Evolutionary conservation across 2,113 vertebrate species (phyloP), one percentile per base, ranked within the genome.

Genomic region (Pituophis catenifer): DNA sequence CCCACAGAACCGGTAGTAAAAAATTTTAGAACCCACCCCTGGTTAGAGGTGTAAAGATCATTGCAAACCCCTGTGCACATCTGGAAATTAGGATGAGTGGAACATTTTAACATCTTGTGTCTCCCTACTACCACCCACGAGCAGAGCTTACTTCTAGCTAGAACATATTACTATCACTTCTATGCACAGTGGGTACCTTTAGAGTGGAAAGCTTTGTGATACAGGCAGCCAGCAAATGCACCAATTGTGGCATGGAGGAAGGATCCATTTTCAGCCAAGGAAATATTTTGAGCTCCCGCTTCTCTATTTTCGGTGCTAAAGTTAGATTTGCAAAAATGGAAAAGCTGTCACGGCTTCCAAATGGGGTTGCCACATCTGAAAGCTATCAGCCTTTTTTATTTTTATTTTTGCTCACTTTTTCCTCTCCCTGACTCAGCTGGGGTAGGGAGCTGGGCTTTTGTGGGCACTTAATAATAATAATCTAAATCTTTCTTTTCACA

Each of bases 291-390:
- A 94, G 90, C 92, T 91, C 2, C 26, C 59, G 85, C 87, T 86
- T 89, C 91, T 94, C 50, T 75, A 1, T 91, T 96, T 95, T 92
- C 24, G 94, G 92, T 94, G 91, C 95, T 94, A 93, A 96, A 94
- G 94, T 96, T 94, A 94, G 93, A 90, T 85, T 96, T 95, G 93
- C 48, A 0, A 38, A 94, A 95, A 90, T 94, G 91, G 93, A 92
- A 89, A 92, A 92, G 91, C 92, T 95, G 92, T 90, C 95, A 52
- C n/a, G 93, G 86, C 10, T 58, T 90, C 92, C 70, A 94, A 96
- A 88, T 90, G 92, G 91, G 89, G 92, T 87, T 65, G 89, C 90
- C 92, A 95, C 97, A 97, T 97, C 96, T 97, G 97, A 96, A 97
- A 97, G 54, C 91, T 21, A 53, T 97, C 95, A 95, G 44, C 89